phyloP scores from a whole-genome alignment of 2,888 invertebrate genomes.

The Brachylomia viminalis region DNA sequence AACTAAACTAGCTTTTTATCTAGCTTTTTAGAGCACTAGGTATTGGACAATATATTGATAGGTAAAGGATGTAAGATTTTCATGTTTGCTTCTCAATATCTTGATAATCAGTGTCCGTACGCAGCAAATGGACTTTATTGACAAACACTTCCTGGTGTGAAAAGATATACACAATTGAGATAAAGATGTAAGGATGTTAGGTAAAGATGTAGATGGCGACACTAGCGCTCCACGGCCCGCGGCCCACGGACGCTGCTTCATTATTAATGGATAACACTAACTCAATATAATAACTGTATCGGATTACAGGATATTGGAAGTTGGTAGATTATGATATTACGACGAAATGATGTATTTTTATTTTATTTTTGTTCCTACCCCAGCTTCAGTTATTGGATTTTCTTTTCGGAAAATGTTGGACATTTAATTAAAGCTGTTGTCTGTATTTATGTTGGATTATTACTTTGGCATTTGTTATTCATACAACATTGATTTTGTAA shows the following conservation, averaged over 20 bases:
- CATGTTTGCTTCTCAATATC: background rate
- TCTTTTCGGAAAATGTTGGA: slow-evolving; percentile 21
- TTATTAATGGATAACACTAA: slow-evolving; percentile 77
- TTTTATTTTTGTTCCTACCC: slow-evolving; percentile 5
- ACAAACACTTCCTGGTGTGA: slow-evolving; percentile 30
- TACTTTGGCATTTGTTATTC: slow-evolving; percentile 24
- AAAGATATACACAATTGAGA: slow-evolving; percentile 79
- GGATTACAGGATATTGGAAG: slow-evolving; percentile 60
- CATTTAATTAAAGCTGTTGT: slow-evolving; percentile 43
- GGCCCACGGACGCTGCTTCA: slow-evolving; percentile 66
- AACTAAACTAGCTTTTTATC: background rate
- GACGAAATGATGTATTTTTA: slow-evolving; percentile 26
- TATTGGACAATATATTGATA: background rate
- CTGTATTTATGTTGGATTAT: slow-evolving; percentile 26
- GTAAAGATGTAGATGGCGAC: slow-evolving; percentile 71
- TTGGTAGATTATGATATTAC: slow-evolving; percentile 52
- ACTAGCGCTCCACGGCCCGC: slow-evolving; percentile 59
- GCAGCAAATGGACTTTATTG: slow-evolving; percentile 18
- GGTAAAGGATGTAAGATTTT: no score
- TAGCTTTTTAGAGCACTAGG: background rate
- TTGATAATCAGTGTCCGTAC: background rate
- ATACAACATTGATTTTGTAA: background rate
- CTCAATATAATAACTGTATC: slow-evolving; percentile 62
- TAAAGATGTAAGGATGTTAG: no score
- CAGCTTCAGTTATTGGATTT: slow-evolving; percentile 25